Evolutionary conservation across 2,113 vertebrate species (phyloP).

Genomic region (Barbus barbus): DNA sequence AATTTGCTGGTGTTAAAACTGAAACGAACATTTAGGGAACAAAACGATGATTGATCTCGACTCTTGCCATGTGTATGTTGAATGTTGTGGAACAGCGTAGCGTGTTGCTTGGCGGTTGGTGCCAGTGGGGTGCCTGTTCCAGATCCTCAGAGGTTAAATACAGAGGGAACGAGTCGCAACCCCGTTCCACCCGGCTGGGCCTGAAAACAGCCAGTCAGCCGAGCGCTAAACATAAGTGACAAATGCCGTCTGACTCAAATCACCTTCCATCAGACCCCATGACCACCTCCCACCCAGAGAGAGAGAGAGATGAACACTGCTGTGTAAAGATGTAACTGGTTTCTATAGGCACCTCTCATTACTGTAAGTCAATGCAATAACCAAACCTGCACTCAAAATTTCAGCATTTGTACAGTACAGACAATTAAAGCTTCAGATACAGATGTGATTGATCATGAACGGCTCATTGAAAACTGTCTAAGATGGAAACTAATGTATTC

Average conservation of each 20-base stretch:
- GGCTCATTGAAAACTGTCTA: not conserved
- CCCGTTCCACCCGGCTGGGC: slow-evolving; percentile 72
- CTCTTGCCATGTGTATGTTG: slow-evolving; percentile 1
- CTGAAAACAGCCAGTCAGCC: slow-evolving; percentile 69
- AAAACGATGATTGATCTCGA: not conserved
- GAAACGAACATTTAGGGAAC: not conserved
- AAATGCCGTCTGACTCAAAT: slow-evolving; percentile 76
- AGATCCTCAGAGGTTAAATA: slow-evolving; percentile 56
- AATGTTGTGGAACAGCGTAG: not conserved
- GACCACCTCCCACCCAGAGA: slow-evolving; percentile 56
- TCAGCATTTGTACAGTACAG: not conserved
- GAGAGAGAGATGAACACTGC: not conserved
- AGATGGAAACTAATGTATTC: not conserved
- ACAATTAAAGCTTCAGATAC: not conserved
- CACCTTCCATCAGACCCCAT: slow-evolving; percentile 76
- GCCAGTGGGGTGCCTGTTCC: slow-evolving; percentile 39
- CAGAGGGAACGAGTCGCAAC: slow-evolving; percentile 54
- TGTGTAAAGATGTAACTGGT: slow-evolving; percentile 2
- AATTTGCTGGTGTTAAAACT: not conserved
- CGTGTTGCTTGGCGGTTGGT: slow-evolving; percentile 19
- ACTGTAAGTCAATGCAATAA: not conserved
- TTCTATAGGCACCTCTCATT: not conserved
- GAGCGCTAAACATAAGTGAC: slow-evolving; percentile 75
- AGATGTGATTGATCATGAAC: not conserved
- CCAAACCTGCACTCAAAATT: not conserved